Evolutionary conservation across 2,797 vertebrate genomes (phyloP).

Genomic region (Aplochiton taeniatus): DNA sequence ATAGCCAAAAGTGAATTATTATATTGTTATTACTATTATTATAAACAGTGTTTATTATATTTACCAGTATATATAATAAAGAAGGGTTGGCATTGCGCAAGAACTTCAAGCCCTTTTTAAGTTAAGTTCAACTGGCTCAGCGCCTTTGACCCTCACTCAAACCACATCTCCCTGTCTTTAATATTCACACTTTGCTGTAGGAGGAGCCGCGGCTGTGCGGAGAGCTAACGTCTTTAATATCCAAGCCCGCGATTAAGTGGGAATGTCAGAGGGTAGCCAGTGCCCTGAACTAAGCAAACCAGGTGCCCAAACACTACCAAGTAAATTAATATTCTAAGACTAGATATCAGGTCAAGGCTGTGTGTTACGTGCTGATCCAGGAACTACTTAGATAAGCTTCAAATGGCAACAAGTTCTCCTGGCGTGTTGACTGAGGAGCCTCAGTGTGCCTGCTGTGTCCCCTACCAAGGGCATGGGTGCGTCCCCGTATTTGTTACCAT

Average conservation of each 20-base stretch:
- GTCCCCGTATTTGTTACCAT: neutral
- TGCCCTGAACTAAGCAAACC: neutral
- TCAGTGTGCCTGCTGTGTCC: neutral
- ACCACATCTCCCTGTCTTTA: conserved; percentile 13
- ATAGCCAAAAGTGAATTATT: too few species aligned
- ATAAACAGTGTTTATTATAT: too few species aligned
- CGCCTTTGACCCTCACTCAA: too few species aligned
- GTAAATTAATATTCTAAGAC: neutral
- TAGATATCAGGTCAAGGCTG: neutral
- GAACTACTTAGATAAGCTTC: conserved; percentile 1
- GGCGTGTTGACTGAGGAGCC: neutral
- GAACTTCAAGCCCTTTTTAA: too few species aligned
- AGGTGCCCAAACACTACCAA: neutral
- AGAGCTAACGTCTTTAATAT: neutral
- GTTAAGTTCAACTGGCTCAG: too few species aligned
- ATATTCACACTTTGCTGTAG: conserved; percentile 26
- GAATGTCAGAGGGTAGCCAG: conserved; percentile 42
- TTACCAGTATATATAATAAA: too few species aligned
- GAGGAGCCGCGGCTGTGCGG: too few species aligned
- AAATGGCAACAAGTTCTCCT: neutral
- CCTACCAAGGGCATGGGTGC: neutral
- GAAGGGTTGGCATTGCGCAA: too few species aligned
- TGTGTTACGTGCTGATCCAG: neutral
- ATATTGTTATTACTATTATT: too few species aligned
- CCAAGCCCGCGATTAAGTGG: conserved; percentile 25